phyloP scores from a whole-genome alignment of 64 coral and sea anemone species.

The Platygyra sinensis region DNA sequence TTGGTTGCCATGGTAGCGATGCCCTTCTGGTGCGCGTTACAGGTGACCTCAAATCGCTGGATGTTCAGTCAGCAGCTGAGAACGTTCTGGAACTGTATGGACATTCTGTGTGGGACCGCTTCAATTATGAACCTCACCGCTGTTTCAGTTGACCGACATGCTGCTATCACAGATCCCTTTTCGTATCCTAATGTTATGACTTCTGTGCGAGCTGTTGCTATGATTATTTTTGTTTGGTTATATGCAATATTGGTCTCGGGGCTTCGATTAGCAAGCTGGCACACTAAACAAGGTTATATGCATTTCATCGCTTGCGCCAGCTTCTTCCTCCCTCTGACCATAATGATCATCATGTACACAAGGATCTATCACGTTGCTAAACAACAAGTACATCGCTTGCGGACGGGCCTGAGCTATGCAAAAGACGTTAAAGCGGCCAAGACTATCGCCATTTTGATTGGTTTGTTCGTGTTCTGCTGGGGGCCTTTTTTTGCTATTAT shows the following conservation, averaged over 20 bases:
- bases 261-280: constrained; percentile 51
- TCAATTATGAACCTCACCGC: constrained; percentile 86
- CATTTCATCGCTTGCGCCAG: constrained; percentile 60
- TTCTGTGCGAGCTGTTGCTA: constrained; percentile 59
- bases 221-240: constrained; percentile 83
- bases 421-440: constrained; percentile 92
- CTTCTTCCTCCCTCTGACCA: constrained; percentile 78
- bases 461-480: constrained; percentile 85
- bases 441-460: constrained; percentile 93
- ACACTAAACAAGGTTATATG: constrained; percentile 61
- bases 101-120: constrained; percentile 81
- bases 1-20: constrained; percentile 80
- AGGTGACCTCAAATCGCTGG: constrained; percentile 64
- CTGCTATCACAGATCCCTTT: constrained; percentile 88
- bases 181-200: constrained; percentile 78
- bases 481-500: constrained; percentile 84
- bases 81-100: constrained; percentile 81
- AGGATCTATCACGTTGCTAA: constrained; percentile 91
- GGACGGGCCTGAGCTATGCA: constrained; percentile 70
- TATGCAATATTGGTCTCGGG: constrained; percentile 64
- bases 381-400: constrained; percentile 69
- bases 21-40: constrained; percentile 82
- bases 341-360: constrained; percentile 90
- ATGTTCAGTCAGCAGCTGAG: constrained; percentile 34
- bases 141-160: constrained; percentile 83